Conservation (phyloP, 1,140 invertebrate genomes). For the Macrostomum lignano region DNA sequence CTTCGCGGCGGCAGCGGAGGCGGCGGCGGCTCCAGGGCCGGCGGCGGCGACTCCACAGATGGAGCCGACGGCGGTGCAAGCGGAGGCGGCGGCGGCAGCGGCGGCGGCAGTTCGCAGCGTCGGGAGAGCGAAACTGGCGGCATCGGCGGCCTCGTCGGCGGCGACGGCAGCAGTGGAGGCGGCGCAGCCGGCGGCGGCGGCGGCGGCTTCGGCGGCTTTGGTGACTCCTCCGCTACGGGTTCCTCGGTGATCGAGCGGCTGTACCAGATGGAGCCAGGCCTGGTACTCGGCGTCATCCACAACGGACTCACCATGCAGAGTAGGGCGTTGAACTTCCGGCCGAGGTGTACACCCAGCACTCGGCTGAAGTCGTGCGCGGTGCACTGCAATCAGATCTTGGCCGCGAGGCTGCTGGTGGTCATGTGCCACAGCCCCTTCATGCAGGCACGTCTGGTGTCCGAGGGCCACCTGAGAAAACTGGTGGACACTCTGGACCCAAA, state of each 20-base stretch:
- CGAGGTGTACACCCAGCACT: conserved; percentile 34
- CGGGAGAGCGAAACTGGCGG: background rate
- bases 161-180: background rate
- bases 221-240: background rate
- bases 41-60: conserved; percentile 4
- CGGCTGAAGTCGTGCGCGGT: conserved; percentile 37
- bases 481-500: conserved; percentile 36
- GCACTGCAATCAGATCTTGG: conserved; percentile 39
- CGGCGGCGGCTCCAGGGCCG: conserved; percentile 8
- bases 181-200: no score
- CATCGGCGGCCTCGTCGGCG: background rate
- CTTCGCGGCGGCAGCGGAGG: background rate
- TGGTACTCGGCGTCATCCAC: conserved; percentile 36
- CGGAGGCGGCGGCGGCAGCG: background rate
- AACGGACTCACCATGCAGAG: conserved; percentile 41
- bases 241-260: conserved; percentile 26
- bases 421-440: conserved; percentile 32
- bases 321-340: conserved; percentile 35
- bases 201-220: no score
- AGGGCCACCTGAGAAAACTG: conserved; percentile 33
- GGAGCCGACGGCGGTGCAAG: background rate
- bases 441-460: conserved; percentile 31
- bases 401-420: conserved; percentile 36
- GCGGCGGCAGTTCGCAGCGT: background rate
- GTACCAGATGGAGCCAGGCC: conserved; percentile 27